These are phyloP conservation scores for Platycheirus rosarum DNA, from an alignment of 2,888 invertebrate genomes.

Conservation along the genomic window DNA sequence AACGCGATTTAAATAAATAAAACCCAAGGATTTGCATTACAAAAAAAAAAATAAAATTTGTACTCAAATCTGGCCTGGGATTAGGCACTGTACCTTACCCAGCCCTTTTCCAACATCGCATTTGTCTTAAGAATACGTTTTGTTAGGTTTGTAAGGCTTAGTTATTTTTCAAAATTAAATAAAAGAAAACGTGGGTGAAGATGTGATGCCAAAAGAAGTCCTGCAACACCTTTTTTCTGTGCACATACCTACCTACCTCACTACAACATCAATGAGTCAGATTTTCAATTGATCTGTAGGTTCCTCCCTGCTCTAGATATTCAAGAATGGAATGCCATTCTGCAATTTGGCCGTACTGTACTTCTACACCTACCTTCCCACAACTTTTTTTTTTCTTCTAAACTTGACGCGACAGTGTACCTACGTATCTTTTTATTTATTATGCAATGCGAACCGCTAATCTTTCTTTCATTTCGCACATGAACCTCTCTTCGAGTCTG, in stretches of 20 bases:
- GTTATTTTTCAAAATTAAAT: not conserved
- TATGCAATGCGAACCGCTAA: constrained; percentile 57
- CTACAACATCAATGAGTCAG: constrained; percentile 50
- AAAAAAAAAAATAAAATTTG: constrained; percentile 29
- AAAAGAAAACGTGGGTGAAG: constrained; percentile 27
- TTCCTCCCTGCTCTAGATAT: constrained; percentile 14
- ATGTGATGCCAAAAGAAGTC: constrained; percentile 6
- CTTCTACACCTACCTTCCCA: not conserved
- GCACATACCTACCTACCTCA: not conserved
- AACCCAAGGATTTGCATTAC: constrained; percentile 18
- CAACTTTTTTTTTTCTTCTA: not conserved
- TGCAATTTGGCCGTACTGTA: constrained; percentile 7
- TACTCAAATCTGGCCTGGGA: constrained; percentile 6
- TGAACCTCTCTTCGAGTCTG: constrained; percentile 27
- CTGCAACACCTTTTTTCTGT: constrained; percentile 5
- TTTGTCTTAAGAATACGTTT: constrained; percentile 51
- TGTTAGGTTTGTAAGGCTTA: no score
- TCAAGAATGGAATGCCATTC: constrained; percentile 23
- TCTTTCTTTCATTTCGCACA: constrained; percentile 33
- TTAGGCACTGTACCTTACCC: constrained; percentile 3
- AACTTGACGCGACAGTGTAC: not conserved
- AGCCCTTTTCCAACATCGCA: constrained; percentile 7
- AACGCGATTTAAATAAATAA: constrained; percentile 24
- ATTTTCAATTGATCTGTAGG: constrained; percentile 27
- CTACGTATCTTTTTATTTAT: constrained; percentile 16